Evolutionary conservation across 2,888 invertebrate species (phyloP), one percentile per base, ranked within the genome.

Genomic region (Drosophila mulleri): DNA sequence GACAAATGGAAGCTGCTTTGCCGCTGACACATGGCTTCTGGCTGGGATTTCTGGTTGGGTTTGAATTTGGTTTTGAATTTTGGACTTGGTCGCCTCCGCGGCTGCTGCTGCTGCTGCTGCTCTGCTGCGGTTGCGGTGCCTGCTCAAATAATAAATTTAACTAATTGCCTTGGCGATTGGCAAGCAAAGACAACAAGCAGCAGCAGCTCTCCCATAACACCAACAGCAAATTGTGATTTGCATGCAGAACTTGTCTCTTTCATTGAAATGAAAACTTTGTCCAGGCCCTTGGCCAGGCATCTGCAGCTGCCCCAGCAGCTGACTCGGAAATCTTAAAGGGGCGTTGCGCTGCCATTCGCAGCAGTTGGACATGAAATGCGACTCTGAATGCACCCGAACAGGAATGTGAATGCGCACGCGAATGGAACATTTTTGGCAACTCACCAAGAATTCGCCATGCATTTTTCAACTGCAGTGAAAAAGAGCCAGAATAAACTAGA

Each of bases 71-170:
- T 35, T 47, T 54, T 53, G 53, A 56, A 41, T 56, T 59, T 61
- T 20, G 48, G 48, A 63, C 58, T 60, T 74, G 53, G 56, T 42
- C 45, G 56, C 64, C 42, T 29, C 7, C 39, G 39, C n/a, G n/a
- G 41, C 41, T 39, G 39, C 39, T 39, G 39, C 39, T 61, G 14
- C 29, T 45, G 52, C 47, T 52, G 45, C 39, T 50, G 53, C 67
- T 57, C 60, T 72, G 69, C 63, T 85, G 78, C 57, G 83, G 80
- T 83, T 85, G 86, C 57, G 75, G 72, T 80, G 72, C 66, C 72
- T 78, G 72, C 59, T 71, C 82, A 84, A 89, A 88, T 86, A 89
- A 88, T 88, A 88, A 88, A 89, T 89, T 86, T 80, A 89, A 84
- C 87, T 89, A 88, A 89, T 88, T 89, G 87, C 67, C 68, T 61